Base-by-base conservation (phyloP, 2,113 vertebrate genomes). In the Plotosus lineatus region DNA sequence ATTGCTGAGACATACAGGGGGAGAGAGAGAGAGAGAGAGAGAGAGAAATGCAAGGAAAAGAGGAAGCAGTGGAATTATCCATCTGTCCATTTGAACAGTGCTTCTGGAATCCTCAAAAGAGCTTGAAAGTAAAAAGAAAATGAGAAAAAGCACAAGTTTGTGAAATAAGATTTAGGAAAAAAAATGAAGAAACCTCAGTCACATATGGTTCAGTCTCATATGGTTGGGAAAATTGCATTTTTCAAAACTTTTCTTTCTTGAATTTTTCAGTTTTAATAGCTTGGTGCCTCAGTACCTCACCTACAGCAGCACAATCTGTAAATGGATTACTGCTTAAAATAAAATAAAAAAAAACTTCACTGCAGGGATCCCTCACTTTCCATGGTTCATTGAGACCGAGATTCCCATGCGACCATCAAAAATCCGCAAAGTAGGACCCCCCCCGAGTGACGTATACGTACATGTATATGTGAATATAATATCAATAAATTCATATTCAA, bases 61-160 rank as follows among this genome's bases (percentile, higher is more conserved):
- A 26, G 3, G 44, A 48, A 63, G 40, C 58, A 14, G 14, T 75
- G 58, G 71, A 75, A 81, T 75, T 74, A 75, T 55, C 80, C 72
- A 75, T 81, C 60, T 76, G 72, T 81, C 61, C 73, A 65, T 81
- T 81, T 75, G 38, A 81, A 75, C 66, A 36, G 74, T 3, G 11
- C 38, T 71, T n/a, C 44, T 48, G 53, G 61, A 80, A 73, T 50
- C 53, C 53, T 38, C 40, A 60, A 60, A 66, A 75, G 72, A 81
- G 33, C 17, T 17, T 50, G n/a, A 81, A 63, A 50, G n/a, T 44
- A 36, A 55, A 81, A 75, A 33, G 17, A 38, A 55, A 48, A 75
- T 1, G 6, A 53, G 36, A 42, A 63, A 66, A 65, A 51, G 42
- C 15, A 42, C 2, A 28, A 51, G 26, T 63, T 53, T 61, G 3